A percentile compares a stretch with the other conserved stretches of the same genome.
These are phyloP conservation scores for Battus philenor DNA, from an alignment of 1,140 invertebrate genomes.

Conservation along the genomic window DNA sequence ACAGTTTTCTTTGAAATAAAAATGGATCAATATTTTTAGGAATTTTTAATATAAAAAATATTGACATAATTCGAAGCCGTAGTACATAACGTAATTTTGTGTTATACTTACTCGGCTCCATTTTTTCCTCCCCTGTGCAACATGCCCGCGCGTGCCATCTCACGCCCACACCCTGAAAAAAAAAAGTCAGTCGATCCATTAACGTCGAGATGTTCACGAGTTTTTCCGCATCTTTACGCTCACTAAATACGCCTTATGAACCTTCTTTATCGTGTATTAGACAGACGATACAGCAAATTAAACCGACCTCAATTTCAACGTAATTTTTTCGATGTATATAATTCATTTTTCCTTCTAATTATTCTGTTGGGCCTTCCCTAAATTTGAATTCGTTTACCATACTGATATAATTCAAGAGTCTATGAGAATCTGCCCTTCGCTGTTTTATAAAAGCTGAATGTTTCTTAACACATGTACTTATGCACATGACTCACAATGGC, in stretches of 20 bases:
- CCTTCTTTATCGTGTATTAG: constrained; percentile 34
- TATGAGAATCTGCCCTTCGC: too few species aligned
- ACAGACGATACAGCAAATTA: constrained; percentile 32
- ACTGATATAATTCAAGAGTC: too few species aligned
- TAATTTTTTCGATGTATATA: constrained; percentile 27
- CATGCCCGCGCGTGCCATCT: constrained; percentile 76
- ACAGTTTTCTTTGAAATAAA: neutral
- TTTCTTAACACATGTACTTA: too few species aligned
- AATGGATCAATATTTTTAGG: neutral
- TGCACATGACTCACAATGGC: too few species aligned
- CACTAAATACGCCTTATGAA: constrained; percentile 44
- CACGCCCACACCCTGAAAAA: constrained; percentile 69
- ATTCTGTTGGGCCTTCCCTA: constrained; percentile 12
- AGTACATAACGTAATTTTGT: neutral
- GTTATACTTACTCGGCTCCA: constrained; percentile 70
- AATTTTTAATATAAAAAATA: neutral
- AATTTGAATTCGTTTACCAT: constrained; percentile 13
- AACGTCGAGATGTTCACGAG: constrained; percentile 45
- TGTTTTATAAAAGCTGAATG: too few species aligned
- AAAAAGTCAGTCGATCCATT: constrained; percentile 65
- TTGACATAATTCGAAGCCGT: neutral
- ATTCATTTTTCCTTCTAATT: constrained; percentile 19
- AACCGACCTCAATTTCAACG: constrained; percentile 18
- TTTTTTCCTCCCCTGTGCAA: constrained; percentile 75
- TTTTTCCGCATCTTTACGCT: constrained; percentile 51